These are phyloP conservation scores for Morus bassanus DNA, from an alignment of 2,797 vertebrate species.

Conservation along the genomic window DNA sequence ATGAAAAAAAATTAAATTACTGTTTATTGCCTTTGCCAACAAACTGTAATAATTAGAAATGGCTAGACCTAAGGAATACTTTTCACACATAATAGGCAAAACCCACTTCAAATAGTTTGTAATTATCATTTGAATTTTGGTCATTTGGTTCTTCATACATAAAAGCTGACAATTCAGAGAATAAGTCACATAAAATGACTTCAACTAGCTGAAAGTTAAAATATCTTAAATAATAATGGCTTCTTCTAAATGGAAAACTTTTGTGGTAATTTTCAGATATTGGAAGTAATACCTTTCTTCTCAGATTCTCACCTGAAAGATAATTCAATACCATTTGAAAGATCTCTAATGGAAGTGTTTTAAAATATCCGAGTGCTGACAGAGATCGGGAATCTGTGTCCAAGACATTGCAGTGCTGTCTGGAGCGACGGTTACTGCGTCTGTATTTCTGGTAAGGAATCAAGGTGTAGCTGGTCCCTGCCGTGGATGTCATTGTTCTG, in stretches of 20 bases:
- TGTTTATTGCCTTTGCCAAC: not conserved
- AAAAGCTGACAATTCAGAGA: not conserved
- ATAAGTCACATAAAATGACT: not conserved
- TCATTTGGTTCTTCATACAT: not conserved
- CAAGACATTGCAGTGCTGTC: not conserved
- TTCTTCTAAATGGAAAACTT: not conserved
- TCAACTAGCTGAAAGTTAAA: not conserved
- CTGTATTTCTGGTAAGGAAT: slow-evolving; percentile 40
- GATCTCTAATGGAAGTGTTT: slow-evolving; percentile 74
- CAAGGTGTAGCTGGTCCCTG: slow-evolving; percentile 5
- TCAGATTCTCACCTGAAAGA: slow-evolving; percentile 71
- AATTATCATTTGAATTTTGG: not conserved
- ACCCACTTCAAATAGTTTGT: not conserved
- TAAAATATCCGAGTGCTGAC: slow-evolving; percentile 70
- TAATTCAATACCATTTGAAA: slow-evolving; percentile 76
- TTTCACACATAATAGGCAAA: not conserved
- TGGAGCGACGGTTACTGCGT: slow-evolving; percentile 24
- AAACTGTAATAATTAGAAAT: not conserved
- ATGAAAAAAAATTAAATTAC: not conserved
- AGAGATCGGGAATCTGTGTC: not conserved
- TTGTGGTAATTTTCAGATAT: not conserved
- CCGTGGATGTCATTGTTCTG: slow-evolving; percentile 52
- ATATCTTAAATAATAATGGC: not conserved
- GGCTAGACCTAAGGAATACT: not conserved
- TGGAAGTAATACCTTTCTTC: not conserved